A percentile compares a stretch with the other conserved stretches of the same genome.
phyloP scores from a whole-genome alignment of 2,113 vertebrate genomes.

The Oncorhynchus gorbuscha region DNA sequence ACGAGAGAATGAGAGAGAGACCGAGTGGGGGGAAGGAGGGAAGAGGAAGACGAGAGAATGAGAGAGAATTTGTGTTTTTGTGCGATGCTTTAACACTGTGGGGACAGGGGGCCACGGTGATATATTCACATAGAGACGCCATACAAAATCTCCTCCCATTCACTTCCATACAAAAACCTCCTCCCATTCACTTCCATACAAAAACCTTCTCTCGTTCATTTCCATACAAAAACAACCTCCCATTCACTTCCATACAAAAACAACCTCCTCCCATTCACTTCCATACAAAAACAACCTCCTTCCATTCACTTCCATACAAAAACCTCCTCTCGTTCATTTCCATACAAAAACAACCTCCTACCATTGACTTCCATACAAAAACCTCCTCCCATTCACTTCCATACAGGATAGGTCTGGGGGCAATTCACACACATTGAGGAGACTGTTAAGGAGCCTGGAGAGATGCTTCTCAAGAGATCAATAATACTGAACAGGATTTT shows the following conservation, averaged over 20 bases:
- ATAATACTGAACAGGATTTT: fast-evolving
- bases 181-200: too few relatives aligned
- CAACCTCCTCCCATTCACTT: too few relatives aligned
- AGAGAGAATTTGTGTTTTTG: constrained; percentile 78
- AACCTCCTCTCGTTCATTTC: constrained; percentile 25
- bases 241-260: too few relatives aligned
- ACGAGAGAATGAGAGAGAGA: constrained; percentile 1
- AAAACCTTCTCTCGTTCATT: too few relatives aligned
- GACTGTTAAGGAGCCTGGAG: background rate
- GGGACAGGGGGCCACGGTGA: constrained; percentile 86
- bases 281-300: too few relatives aligned
- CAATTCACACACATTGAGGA: too few relatives aligned
- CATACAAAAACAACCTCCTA: constrained; percentile 84
- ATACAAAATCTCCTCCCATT: constrained; percentile 78
- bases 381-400: constrained; percentile 44
- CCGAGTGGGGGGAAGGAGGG: constrained; percentile 37
- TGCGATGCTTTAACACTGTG: constrained; percentile 81
- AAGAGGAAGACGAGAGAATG: background rate
- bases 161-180: constrained; percentile 80
- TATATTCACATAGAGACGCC: constrained; percentile 71
- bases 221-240: too few relatives aligned
- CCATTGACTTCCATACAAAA: too few relatives aligned
- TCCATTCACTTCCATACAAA: too few relatives aligned
- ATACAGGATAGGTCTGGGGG: constrained; percentile 5
- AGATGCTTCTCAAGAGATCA: background rate